These are phyloP conservation scores for Scaptodrosophila lebanonensis DNA, from an alignment of 1,140 invertebrate species.

Conservation along the genomic window DNA sequence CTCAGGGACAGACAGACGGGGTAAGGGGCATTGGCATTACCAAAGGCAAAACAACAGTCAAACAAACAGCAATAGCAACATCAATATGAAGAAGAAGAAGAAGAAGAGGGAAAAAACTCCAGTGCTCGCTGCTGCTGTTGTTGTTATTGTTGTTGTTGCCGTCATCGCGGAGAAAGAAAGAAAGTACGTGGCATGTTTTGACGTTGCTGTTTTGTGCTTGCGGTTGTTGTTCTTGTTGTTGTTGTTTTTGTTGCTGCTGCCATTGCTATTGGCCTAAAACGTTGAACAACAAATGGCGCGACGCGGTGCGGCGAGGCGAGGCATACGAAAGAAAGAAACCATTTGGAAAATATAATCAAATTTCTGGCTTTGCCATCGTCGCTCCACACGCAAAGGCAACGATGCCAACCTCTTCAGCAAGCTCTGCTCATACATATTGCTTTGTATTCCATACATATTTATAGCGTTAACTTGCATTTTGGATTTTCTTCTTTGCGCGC, in stretches of 20 bases:
- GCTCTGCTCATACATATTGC: constrained; percentile 1
- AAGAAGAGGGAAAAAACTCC: constrained; percentile 17
- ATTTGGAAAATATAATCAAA: constrained; percentile 67
- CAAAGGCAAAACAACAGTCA: constrained; percentile 19
- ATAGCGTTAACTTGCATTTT: constrained; percentile 34
- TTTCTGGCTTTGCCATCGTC: constrained; percentile 20
- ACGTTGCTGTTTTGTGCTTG: constrained; percentile 4
- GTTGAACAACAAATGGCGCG: constrained; percentile 13
- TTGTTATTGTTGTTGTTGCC: constrained; percentile 2
- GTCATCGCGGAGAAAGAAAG: constrained; percentile 33
- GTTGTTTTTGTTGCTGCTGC: no score
- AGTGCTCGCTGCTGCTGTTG: constrained; percentile 18
- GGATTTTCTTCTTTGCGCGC: constrained; percentile 12
- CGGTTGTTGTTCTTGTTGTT: no score
- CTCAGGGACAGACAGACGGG: not conserved
- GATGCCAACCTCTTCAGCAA: constrained; percentile 7
- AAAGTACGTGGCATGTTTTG: constrained; percentile 47
- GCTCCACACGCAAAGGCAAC: not conserved
- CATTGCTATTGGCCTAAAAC: constrained; percentile 40
- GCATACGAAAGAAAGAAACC: constrained; percentile 39
- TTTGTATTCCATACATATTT: constrained; percentile 53
- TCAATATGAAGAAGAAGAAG: no score
- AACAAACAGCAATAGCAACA: constrained; percentile 13
- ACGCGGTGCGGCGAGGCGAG: not conserved
- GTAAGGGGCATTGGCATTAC: not conserved